Percentiles rank a stretch among this genome's conserved stretches.
phyloP scores from a whole-genome alignment of 2,888 invertebrate genomes.

The Cataglyphis cursor region DNA sequence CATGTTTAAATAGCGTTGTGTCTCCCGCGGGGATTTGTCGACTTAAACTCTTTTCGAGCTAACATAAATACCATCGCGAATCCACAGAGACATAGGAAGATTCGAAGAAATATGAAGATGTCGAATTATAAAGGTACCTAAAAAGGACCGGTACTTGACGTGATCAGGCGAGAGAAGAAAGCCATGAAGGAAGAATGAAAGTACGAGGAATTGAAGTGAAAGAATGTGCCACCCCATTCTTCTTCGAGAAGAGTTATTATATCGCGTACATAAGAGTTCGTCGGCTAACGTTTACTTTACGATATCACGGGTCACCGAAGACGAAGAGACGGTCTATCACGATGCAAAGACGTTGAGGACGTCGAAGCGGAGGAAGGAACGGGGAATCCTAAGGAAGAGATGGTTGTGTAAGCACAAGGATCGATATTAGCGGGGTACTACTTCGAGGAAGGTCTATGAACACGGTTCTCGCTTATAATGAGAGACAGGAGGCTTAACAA shows the following conservation, averaged over 20 bases:
- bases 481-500: slow-evolving; percentile 39
- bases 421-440: slow-evolving; percentile 45
- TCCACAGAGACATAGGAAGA: not conserved
- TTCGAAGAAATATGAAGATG: slow-evolving; percentile 30
- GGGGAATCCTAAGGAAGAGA: slow-evolving; percentile 2
- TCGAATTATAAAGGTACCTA: slow-evolving; percentile 5
- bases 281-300: slow-evolving; percentile 44
- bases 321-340: slow-evolving; percentile 20
- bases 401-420: slow-evolving; percentile 4
- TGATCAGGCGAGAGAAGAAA: not conserved
- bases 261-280: slow-evolving; percentile 24
- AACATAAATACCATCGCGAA: slow-evolving; percentile 31
- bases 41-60: slow-evolving; percentile 40
- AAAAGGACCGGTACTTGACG: slow-evolving; percentile 35
- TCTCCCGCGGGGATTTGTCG: slow-evolving; percentile 35
- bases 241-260: slow-evolving; percentile 44
- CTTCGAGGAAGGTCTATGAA: slow-evolving; percentile 40
- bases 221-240: not conserved
- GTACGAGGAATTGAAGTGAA: slow-evolving; percentile 35
- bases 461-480: slow-evolving; percentile 48
- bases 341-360: slow-evolving; percentile 34
- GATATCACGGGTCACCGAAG: slow-evolving; percentile 39
- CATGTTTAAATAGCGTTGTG: slow-evolving; percentile 38
- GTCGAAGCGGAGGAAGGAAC: not conserved
- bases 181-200: slow-evolving; percentile 9